Conservation (phyloP, 1,140 invertebrate species). For the Pectinophora gossypiella region DNA sequence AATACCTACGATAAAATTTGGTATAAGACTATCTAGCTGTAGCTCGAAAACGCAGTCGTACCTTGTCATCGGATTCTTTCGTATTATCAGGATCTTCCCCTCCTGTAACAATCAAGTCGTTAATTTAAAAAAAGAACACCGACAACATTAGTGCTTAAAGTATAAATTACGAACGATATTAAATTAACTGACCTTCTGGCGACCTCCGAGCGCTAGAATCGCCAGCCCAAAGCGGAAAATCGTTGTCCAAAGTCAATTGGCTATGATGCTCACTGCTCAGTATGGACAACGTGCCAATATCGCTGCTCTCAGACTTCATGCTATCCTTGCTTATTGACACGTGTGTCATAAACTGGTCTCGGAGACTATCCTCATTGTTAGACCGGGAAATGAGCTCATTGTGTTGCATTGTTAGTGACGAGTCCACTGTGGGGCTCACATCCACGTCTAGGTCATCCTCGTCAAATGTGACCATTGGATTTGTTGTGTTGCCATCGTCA, state of each 20-base stretch:
- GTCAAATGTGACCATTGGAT: constrained; percentile 91
- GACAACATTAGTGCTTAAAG: not conserved
- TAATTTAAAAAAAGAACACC: not conserved
- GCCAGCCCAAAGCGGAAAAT: constrained; percentile 56
- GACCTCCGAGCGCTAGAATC: constrained; percentile 66
- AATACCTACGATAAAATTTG: no score
- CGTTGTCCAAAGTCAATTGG: constrained; percentile 31
- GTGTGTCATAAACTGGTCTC: constrained; percentile 19
- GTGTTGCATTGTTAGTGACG: not conserved
- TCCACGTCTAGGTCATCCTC: constrained; percentile 92
- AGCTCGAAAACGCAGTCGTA: constrained; percentile 15
- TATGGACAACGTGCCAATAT: constrained; percentile 4
- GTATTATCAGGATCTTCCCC: constrained; percentile 54
- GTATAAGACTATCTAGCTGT: not conserved
- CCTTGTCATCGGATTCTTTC: constrained; percentile 50
- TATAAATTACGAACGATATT: not conserved
- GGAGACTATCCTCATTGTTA: constrained; percentile 19
- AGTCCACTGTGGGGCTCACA: constrained; percentile 38
- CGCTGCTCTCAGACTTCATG: constrained; percentile 6
- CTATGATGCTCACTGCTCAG: constrained; percentile 16
- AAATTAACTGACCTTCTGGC: constrained; percentile 59
- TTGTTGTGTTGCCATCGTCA: constrained; percentile 84
- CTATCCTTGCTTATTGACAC: constrained; percentile 16
- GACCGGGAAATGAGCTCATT: not conserved
- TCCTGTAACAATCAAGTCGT: constrained; percentile 28